Evolutionary conservation across 2,888 invertebrate genomes (phyloP), one percentile per base, ranked within the genome.

Genomic region (Coleophora deauratella): DNA sequence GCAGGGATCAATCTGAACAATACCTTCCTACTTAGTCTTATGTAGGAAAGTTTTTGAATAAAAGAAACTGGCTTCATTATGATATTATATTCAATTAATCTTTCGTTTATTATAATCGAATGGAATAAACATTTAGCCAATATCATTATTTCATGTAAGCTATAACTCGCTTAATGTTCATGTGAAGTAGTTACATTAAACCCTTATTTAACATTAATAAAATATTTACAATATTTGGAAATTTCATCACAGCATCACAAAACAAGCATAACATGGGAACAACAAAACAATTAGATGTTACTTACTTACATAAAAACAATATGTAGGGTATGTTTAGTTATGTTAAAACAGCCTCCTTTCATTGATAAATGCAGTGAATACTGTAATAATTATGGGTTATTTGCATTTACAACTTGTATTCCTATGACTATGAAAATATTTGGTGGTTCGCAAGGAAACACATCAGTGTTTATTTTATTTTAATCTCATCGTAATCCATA

Each of bases 171-270:
- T 73, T 60, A 72, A 68, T 71, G 74, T 78, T 72, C 71, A 65
- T 77, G 80, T 79, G 79, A 85, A 79, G 65, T 70, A 80, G 73
- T 79, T 79, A 82, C 76, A 67, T 70, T 4, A 9, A 67, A 70
- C 73, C 68, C 78, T 77, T 81, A 80, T 59, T 21, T 60, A 81
- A 80, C 75, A 73, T 73, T 79, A 72, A 73, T 76, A 78, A 74
- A 37, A 73, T 81, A 82, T 82, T 72, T 84, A 85, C 82, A 84
- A 72, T 84, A 81, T 85, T 85, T 85, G 85, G 85, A 69, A 74
- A 77, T 72, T 68, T 81, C 80, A 85, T 85, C 85, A 85, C 85
- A 85, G 85, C 84, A 73, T 80, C 81, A 84, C 82, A 73, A 82
- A 84, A 84, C 77, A 84, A 84, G 80, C 79, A 72, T 77, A 84